phyloP scores from a whole-genome alignment of 2,888 invertebrate species.

The Drosophila acutilabella region DNA sequence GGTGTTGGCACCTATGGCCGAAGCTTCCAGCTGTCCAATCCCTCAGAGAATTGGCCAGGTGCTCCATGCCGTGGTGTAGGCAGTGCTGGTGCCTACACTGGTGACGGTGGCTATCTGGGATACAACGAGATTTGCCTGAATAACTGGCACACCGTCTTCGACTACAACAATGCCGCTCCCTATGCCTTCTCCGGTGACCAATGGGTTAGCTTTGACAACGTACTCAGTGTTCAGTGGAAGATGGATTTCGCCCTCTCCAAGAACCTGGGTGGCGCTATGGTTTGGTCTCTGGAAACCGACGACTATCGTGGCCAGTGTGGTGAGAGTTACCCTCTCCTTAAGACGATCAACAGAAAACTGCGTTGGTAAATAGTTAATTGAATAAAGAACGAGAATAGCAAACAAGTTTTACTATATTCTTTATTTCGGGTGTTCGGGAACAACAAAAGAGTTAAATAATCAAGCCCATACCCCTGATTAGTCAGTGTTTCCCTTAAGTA shows the following conservation, averaged over 20 bases:
- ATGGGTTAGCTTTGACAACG: constrained; percentile 96
- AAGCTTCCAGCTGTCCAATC: constrained; percentile 90
- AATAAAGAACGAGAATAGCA: not conserved
- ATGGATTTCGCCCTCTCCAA: constrained; percentile 92
- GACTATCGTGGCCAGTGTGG: constrained; percentile 94
- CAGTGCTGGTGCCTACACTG: constrained; percentile 86
- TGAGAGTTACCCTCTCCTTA: constrained; percentile 88
- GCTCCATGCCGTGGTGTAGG: constrained; percentile 61
- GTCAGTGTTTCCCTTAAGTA: no score
- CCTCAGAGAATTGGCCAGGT: constrained; percentile 64
- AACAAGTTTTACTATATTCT: not conserved
- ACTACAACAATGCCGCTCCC: constrained; percentile 87
- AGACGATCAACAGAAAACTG: constrained; percentile 67
- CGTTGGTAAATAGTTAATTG: constrained; percentile 56
- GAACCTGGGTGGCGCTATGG: constrained; percentile 89
- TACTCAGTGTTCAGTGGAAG: constrained; percentile 91
- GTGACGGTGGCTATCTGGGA: constrained; percentile 87
- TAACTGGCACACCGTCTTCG: constrained; percentile 77
- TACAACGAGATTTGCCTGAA: constrained; percentile 89
- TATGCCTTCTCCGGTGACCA: constrained; percentile 94
- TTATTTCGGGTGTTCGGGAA: not conserved
- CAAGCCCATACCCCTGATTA: no score
- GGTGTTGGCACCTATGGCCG: constrained; percentile 95
- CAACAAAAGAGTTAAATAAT: no score
- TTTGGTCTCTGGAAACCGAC: constrained; percentile 93